These are phyloP conservation scores for Theocolax elegans DNA, from an alignment of 1,140 invertebrate species.

Conservation along the genomic window DNA sequence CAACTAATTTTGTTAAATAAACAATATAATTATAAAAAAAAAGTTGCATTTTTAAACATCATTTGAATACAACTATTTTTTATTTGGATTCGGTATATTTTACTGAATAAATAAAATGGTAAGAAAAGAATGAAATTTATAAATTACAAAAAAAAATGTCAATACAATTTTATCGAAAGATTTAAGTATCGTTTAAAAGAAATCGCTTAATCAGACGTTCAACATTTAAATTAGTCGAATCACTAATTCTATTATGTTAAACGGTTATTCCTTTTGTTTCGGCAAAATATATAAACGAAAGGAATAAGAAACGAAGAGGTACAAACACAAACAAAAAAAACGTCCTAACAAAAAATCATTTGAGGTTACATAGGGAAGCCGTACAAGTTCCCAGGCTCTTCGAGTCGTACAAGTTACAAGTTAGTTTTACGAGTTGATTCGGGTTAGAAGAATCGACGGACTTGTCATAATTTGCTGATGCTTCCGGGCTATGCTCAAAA, in stretches of 20 bases:
- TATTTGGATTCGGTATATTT: no score
- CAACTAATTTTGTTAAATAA: no score
- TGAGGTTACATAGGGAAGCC: conserved; percentile 27
- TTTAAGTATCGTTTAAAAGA: no score
- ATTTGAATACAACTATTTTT: no score
- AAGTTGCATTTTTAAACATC: no score
- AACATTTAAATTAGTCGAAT: conserved; percentile 11
- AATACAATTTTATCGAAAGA: no score
- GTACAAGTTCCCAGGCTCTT: conserved; percentile 19
- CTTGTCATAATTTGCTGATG: conserved; percentile 15
- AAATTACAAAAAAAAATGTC: no score
- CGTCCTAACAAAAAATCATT: conserved; percentile 14
- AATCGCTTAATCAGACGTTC: conserved; percentile 15
- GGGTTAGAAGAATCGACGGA: conserved; percentile 10
- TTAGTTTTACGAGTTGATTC: conserved; percentile 37
- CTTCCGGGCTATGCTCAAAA: no score
- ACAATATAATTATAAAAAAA: no score
- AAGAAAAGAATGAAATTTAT: no score
- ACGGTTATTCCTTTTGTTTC: conserved; percentile 7
- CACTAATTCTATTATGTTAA: conserved; percentile 27
- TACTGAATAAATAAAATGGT: no score
- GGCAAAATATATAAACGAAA: background rate
- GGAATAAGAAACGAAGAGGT: background rate
- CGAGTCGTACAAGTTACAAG: conserved; percentile 15
- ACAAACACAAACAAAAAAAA: no score